Conservation (phyloP, 2,113 vertebrate species). For the Helogale parvula region DNA sequence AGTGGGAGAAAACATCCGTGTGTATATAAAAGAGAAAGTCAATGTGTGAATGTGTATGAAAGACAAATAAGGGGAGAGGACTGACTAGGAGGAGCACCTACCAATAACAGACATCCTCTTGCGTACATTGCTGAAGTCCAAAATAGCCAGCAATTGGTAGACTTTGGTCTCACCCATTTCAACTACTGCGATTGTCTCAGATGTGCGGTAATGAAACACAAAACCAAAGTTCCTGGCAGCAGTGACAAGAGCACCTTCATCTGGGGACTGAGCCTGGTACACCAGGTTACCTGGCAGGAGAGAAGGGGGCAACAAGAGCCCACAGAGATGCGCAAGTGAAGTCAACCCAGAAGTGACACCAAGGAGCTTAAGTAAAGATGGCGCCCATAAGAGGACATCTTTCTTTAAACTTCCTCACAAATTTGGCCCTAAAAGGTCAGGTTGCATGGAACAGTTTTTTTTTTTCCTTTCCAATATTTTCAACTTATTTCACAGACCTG, state of each 20-base stretch:
- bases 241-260: constrained; percentile 96
- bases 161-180: constrained; percentile 90
- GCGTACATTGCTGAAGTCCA: constrained; percentile 96
- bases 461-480: constrained; percentile 4
- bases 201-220: constrained; percentile 93
- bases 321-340: background rate
- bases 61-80: background rate
- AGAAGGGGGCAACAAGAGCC: background rate
- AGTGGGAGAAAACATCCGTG: background rate
- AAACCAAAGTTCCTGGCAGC: constrained; percentile 97
- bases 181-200: constrained; percentile 90
- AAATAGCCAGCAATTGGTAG: constrained; percentile 93
- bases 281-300: constrained; percentile 87
- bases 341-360: background rate
- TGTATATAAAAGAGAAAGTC: constrained; percentile 12
- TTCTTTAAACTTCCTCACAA: constrained; percentile 42
- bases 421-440: background rate
- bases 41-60: background rate
- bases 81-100: constrained; percentile 73
- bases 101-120: constrained; percentile 99
- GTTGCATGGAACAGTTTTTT: background rate
- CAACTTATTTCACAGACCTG: constrained; percentile 3
- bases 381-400: background rate
- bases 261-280: constrained; percentile 98
- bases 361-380: background rate